Evolutionary conservation across 2,113 vertebrate species (phyloP), one percentile per base, ranked within the genome.

Genomic region (Thryonomys swinderianus): DNA sequence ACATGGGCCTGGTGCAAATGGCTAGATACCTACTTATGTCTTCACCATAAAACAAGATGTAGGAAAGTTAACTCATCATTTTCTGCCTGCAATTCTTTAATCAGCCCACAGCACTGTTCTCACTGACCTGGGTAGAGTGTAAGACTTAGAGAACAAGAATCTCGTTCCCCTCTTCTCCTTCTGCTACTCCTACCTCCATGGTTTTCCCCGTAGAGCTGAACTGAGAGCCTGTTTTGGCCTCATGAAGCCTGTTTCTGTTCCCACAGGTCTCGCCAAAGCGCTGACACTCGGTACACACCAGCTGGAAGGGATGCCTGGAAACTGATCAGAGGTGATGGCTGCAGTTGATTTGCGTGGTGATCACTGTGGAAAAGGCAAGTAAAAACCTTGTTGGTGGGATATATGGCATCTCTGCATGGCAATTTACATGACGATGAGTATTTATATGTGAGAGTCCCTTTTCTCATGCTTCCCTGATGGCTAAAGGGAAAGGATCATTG

Each of bases 351-450:
- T 82, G 78, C 48, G 85, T 40, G 18, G 0, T 7, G 42, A 40
- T 69, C 55, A 25, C 9, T 83, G 61, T 5, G 48, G 48, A 32
- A 66, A 91, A 76, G 4, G 12, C 11, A 34, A 88, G 34, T 42
- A 8, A 59, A 69, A 57, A 20, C 10, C 42, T 14, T 34, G 5
- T 12, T 27, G 53, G 37, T 27, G 5, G 40, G n/a, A 45, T 67
- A 80, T 32, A 30, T 5, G 30, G 11, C 14, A 0, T 23, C 45
- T 66, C 64, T 78, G 13, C 21, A 2, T 20, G 48, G 57, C 42
- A 59, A 48, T 7, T 45, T 59, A 32, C 7, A 40, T 3, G 4
- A 4, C 1, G 30, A 27, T 37, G 12, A 18, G 16, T 0, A 13
- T 66, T 48, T 82, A 5, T 45, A 55, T 53, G 40, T 21, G 13